These are phyloP conservation scores for Tinea semifulvella DNA, from an alignment of 2,888 invertebrate genomes.

Conservation along the genomic window DNA sequence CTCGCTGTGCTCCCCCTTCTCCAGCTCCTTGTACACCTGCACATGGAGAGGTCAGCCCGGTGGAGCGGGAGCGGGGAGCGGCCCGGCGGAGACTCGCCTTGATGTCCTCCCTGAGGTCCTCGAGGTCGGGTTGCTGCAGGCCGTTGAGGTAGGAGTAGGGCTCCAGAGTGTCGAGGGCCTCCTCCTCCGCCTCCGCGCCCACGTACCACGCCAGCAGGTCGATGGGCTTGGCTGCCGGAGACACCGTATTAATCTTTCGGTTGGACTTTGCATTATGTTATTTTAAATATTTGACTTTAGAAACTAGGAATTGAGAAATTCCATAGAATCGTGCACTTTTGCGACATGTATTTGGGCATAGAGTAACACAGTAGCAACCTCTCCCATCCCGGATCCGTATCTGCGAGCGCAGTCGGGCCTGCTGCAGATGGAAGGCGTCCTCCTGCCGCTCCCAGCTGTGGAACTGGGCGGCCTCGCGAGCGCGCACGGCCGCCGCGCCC, in stretches of 20 bases:
- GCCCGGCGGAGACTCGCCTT: too few species aligned
- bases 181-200: conserved; percentile 84
- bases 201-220: conserved; percentile 97
- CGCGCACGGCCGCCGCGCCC: conserved; percentile 80
- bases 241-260: conserved; percentile 14
- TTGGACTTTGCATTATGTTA: conserved; percentile 15
- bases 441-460: conserved; percentile 95
- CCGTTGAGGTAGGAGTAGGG: conserved; percentile 96
- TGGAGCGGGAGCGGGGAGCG: neutral
- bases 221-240: conserved; percentile 87
- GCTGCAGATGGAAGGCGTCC: conserved; percentile 96
- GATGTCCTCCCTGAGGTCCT: conserved; percentile 96
- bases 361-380: conserved; percentile 38
- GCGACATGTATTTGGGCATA: neutral
- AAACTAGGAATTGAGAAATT: neutral
- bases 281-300: conserved; percentile 9
- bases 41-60: neutral
- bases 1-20: conserved; percentile 85
- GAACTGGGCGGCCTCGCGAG: conserved; percentile 91
- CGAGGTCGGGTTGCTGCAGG: conserved; percentile 87
- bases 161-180: conserved; percentile 97
- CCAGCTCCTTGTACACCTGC: conserved; percentile 87
- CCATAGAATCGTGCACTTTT: neutral
- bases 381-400: conserved; percentile 96
- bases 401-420: conserved; percentile 91